These are phyloP conservation scores for Chlorodrepanis virens DNA, from an alignment of 2,113 vertebrate genomes.

Conservation along the genomic window DNA sequence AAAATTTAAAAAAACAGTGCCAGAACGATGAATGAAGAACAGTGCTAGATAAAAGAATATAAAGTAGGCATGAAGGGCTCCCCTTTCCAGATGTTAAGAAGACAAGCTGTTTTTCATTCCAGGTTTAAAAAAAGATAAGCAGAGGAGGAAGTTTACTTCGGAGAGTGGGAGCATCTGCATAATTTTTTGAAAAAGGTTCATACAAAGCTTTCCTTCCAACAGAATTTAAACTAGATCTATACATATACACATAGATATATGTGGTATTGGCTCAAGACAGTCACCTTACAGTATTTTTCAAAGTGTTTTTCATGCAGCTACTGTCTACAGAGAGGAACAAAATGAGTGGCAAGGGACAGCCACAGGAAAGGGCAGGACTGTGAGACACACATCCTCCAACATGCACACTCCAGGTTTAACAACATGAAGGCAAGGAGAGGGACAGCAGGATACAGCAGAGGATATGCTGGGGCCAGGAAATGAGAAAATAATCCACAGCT, in stretches of 20 bases:
- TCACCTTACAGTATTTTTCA: background rate
- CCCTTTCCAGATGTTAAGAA: background rate
- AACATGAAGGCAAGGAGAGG: background rate
- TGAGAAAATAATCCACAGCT: background rate
- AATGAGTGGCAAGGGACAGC: background rate
- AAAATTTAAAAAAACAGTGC: background rate
- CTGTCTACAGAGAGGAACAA: background rate
- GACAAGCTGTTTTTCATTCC: background rate
- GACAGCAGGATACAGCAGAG: background rate
- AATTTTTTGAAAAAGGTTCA: background rate
- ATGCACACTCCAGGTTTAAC: background rate
- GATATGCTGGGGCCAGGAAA: background rate
- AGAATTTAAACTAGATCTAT: background rate
- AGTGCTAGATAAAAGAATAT: background rate
- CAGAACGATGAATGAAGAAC: background rate
- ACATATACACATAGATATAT: background rate
- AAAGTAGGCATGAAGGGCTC: background rate
- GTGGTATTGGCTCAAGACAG: background rate
- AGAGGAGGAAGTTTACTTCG: conserved; percentile 21
- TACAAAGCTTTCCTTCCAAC: background rate
- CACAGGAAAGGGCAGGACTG: conserved; percentile 22
- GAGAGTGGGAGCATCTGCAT: background rate
- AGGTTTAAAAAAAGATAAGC: background rate
- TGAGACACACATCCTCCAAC: background rate
- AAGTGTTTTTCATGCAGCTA: background rate